These are phyloP conservation scores for Prunella himalayana DNA, from an alignment of 2,113 vertebrate species.

Conservation along the genomic window DNA sequence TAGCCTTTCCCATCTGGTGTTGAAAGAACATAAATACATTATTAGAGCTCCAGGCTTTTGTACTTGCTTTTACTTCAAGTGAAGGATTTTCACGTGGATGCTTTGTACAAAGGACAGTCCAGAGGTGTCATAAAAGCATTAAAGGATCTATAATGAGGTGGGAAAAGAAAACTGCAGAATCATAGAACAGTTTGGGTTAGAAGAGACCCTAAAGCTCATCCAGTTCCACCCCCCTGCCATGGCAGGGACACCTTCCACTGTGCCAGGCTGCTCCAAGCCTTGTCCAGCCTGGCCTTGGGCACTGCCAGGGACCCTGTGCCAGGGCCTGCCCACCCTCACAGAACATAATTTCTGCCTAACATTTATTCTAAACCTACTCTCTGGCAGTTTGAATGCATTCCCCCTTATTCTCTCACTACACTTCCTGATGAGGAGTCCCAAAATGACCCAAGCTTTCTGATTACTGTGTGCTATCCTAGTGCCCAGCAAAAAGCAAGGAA, in stretches of 20 bases:
- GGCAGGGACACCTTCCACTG: no score
- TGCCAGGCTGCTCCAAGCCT: neutral
- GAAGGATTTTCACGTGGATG: neutral
- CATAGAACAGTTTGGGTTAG: neutral
- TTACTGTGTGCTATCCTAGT: neutral
- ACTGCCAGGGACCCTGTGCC: accelerated
- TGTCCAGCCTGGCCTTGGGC: accelerated
- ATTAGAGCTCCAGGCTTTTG: neutral
- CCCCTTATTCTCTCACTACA: neutral
- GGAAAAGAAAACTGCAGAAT: neutral
- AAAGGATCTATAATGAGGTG: neutral
- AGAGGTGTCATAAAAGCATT: neutral
- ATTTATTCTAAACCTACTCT: neutral
- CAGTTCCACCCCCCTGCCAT: accelerated
- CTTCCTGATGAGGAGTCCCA: neutral
- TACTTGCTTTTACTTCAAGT: neutral
- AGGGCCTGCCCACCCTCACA: neutral
- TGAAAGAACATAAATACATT: neutral
- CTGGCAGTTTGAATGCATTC: neutral
- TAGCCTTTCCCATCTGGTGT: neutral
- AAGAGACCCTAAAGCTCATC: neutral
- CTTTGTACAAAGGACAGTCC: neutral
- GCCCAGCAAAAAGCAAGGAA: neutral
- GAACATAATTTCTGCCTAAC: neutral
- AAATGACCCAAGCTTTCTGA: neutral